phyloP scores from a whole-genome alignment of 1,140 invertebrate genomes.

The Antheraea pernyi region DNA sequence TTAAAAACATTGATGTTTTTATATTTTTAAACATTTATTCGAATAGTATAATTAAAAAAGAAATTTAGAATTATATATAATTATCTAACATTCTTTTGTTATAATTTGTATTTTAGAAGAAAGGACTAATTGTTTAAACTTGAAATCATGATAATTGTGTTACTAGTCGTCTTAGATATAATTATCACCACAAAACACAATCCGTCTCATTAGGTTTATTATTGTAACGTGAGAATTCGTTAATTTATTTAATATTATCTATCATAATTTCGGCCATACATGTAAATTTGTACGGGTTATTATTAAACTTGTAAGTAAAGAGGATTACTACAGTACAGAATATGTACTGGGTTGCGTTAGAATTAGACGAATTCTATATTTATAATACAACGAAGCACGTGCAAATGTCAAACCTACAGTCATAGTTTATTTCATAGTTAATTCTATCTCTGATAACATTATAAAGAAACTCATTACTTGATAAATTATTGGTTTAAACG shows the following conservation, averaged over 20 bases:
- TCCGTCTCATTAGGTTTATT: neutral
- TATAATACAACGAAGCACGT: neutral
- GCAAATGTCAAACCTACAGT: slow-evolving; percentile 6
- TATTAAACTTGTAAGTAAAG: neutral
- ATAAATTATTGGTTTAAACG: neutral
- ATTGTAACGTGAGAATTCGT: neutral
- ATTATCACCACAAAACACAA: neutral
- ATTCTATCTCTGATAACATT: neutral
- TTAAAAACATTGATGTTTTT: no score
- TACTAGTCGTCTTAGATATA: no score
- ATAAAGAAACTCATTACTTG: neutral
- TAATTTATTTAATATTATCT: neutral
- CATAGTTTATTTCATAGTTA: no score
- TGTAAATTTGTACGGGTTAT: neutral
- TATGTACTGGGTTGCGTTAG: neutral
- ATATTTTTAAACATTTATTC: no score
- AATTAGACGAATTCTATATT: slow-evolving; percentile 1
- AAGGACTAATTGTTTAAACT: no score
- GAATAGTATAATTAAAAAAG: no score
- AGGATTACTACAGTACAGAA: neutral
- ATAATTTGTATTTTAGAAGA: no score
- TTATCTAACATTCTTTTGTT: no score
- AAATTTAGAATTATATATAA: no score
- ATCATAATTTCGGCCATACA: no score
- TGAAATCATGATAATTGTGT: no score